Evolutionary conservation across 1,140 invertebrate species (phyloP), one percentile per base, ranked within the genome.

Genomic region (Bombus turneri): DNA sequence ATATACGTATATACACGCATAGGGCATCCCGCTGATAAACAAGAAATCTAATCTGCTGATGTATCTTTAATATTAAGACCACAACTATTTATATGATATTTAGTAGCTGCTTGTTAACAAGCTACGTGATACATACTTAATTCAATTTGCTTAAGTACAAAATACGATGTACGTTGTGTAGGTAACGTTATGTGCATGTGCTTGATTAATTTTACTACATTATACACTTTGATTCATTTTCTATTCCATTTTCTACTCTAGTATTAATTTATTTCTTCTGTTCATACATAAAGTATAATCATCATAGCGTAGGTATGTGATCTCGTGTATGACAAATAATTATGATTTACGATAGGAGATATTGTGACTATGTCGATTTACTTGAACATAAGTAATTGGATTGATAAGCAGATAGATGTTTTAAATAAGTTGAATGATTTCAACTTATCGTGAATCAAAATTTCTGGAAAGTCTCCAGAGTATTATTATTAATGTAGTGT

Each of bases 121-220:
- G 15, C 71, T 47, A 73, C 53, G 10, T 31, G 13, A 66, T 66
- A 81, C 43, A 34, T 28, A 74, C 66, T 81, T 69, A 41, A 31
- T 79, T n/a, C 82, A 82, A 88, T 88, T 88, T 80, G 80, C 64
- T 89, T 81, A 75, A 89, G 66, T 87, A 84, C 77, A 85, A 80
- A 47, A 73, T 15, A 83, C 81, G 66, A 90, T 90, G 89, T 90
- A 90, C 89, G 89, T 90, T 90, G 89, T 90, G 88, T 90, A 90
- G 86, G 82, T 79, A 62, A 25, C 71, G 37, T 83, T 79, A 37
- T 76, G 43, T 83, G 89, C 89, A 90, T 83, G 86, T 75, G 88
- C 88, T 85, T 85, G 78, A 62, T 59, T 73, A 81, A 87, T 84
- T 86, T 87, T 74, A 77, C 71, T 82, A 86, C 37, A 62, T 62